phyloP scores from a whole-genome alignment of 1,140 invertebrate species.

The Augochlora pura region DNA sequence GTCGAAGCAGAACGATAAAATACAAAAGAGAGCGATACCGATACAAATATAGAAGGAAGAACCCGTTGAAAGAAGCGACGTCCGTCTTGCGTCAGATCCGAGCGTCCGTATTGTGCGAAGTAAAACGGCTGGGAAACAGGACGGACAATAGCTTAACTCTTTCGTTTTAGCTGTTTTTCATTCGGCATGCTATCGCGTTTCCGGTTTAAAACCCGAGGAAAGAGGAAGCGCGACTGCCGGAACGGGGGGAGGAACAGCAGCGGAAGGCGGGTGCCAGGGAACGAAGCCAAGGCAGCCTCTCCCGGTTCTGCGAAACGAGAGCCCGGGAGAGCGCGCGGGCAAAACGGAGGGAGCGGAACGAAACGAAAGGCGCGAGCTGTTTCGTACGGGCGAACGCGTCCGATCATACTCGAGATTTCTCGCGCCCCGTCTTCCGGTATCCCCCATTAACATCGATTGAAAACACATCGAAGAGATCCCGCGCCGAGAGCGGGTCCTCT shows the following conservation, averaged over 20 bases:
- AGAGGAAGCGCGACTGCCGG: not conserved
- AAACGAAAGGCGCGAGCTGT: not conserved
- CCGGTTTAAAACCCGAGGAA: not conserved
- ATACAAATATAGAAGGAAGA: no score
- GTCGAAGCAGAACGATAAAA: no score
- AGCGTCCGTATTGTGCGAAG: not conserved
- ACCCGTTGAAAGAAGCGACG: not conserved
- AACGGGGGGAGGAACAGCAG: not conserved
- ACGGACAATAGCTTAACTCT: not conserved
- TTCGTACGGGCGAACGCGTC: not conserved
- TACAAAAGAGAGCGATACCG: no score
- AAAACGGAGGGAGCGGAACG: not conserved
- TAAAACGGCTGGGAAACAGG: not conserved
- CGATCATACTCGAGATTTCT: constrained; percentile 22
- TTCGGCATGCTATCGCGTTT: not conserved
- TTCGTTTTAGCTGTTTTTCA: not conserved
- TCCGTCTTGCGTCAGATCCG: no score
- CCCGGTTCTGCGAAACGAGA: no score
- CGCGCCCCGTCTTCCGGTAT: constrained; percentile 8
- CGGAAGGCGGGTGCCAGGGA: no score
- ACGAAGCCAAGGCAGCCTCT: not conserved
- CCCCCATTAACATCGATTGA: constrained; percentile 44
- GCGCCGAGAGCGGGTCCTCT: no score
- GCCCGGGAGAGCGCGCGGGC: no score
- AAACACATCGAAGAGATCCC: constrained; percentile 31